Evolutionary conservation across 2,797 vertebrate species (phyloP).

Genomic region (Heteromormyrus szaboi): DNA sequence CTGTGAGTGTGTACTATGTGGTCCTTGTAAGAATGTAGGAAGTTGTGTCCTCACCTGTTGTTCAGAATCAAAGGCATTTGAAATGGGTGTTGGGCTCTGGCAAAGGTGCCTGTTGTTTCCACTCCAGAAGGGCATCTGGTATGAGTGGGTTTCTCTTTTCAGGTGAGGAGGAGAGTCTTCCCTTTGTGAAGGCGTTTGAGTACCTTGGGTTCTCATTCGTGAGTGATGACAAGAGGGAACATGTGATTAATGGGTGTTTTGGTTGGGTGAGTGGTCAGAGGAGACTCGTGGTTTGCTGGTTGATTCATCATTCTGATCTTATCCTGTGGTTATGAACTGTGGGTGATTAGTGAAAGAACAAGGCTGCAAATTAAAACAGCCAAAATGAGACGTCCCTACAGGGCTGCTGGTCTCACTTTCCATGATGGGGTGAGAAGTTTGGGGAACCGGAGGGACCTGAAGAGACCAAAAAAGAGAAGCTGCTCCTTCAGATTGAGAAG

Average conservation of each 20-base stretch:
- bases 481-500: not conserved
- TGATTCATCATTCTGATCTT: not conserved
- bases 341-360: not conserved
- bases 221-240: not conserved
- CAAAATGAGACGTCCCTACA: not conserved
- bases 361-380: not conserved
- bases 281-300: not conserved
- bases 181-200: not conserved
- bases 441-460: not conserved
- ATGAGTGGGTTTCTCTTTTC: not conserved
- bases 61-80: not conserved
- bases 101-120: not conserved
- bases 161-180: not conserved
- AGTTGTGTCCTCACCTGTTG: not conserved
- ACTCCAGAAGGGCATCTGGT: not conserved
- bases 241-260: not conserved
- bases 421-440: not conserved
- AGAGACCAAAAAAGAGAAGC: not conserved
- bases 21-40: not conserved
- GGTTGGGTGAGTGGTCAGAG: not conserved
- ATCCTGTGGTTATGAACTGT: not conserved
- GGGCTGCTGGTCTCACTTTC: not conserved
- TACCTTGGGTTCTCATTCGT: not conserved
- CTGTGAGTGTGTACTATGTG: not conserved
- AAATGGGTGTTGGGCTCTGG: not conserved